Percentiles rank a stretch among this genome's conserved stretches.
Conservation (phyloP, 2,113 vertebrate species). For the Labeo rohita region DNA sequence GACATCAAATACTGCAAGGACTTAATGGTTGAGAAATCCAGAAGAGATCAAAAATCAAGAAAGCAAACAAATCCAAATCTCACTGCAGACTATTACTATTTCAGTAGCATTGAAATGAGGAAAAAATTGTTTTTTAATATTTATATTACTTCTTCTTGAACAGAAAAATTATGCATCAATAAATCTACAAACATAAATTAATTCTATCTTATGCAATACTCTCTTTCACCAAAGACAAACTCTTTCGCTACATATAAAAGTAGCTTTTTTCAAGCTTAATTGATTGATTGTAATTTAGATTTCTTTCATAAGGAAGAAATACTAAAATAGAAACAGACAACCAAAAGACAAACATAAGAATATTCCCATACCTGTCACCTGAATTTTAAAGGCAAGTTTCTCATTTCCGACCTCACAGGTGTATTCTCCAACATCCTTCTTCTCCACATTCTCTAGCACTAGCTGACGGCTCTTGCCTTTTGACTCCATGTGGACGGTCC, state of each 20-base stretch:
- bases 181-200: too few relatives aligned
- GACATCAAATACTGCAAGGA: neutral
- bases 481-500: slow-evolving; percentile 73
- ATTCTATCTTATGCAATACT: too few relatives aligned
- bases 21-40: neutral
- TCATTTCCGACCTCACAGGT: slow-evolving; percentile 80
- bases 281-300: neutral
- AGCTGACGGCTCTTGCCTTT: slow-evolving; percentile 79
- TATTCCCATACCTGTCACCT: slow-evolving; percentile 80
- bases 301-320: neutral
- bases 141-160: neutral
- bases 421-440: slow-evolving; percentile 84
- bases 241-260: neutral
- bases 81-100: neutral
- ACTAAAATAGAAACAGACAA: neutral
- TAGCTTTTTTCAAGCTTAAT: neutral
- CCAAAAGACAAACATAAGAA: neutral
- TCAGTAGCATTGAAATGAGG: neutral
- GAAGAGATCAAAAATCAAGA: neutral
- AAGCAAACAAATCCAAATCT: neutral
- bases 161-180: too few relatives aligned
- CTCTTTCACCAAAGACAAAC: neutral
- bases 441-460: slow-evolving; percentile 77
- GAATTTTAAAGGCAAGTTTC: slow-evolving; percentile 82
- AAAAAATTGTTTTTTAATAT: neutral